phyloP scores from a whole-genome alignment of 2,797 vertebrate genomes.

The Hydrocynus forskahlii region DNA sequence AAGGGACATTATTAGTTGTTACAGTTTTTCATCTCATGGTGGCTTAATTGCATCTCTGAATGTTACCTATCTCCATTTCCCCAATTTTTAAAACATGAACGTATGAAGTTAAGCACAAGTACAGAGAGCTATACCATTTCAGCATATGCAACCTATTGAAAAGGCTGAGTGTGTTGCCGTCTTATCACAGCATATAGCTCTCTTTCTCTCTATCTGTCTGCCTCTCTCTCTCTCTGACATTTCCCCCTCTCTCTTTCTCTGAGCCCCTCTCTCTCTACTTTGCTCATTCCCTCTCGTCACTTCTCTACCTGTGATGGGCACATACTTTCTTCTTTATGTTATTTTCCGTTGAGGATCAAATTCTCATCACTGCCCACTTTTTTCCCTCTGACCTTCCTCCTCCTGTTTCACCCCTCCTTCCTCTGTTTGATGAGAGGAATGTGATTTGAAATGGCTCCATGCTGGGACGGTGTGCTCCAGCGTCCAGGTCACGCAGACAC shows the following conservation, averaged over 20 bases:
- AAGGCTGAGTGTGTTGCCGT: not conserved
- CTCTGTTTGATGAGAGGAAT: slow-evolving; percentile 62
- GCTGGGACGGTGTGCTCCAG: slow-evolving; percentile 56
- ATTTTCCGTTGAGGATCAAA: slow-evolving; percentile 49
- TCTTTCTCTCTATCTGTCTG: slow-evolving; percentile 8
- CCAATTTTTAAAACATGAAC: slow-evolving; percentile 25
- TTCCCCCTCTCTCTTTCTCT: slow-evolving; percentile 3
- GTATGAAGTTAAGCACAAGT: slow-evolving; percentile 36
- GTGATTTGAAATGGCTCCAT: slow-evolving; percentile 66
- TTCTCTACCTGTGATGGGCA: slow-evolving; percentile 7
- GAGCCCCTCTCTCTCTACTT: slow-evolving; percentile 13
- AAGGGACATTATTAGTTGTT: slow-evolving; percentile 78
- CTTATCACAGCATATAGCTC: not conserved
- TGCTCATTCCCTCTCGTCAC: slow-evolving; percentile 2
- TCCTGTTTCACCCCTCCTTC: slow-evolving; percentile 38
- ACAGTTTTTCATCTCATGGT: slow-evolving; percentile 68
- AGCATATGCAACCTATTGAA: slow-evolving; percentile 12
- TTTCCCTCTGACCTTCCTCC: slow-evolving; percentile 25
- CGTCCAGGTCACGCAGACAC: slow-evolving; percentile 44
- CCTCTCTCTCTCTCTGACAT: not conserved
- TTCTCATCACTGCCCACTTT: slow-evolving; percentile 41
- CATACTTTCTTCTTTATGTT: slow-evolving; percentile 34
- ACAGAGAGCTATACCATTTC: slow-evolving; percentile 9
- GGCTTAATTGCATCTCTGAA: slow-evolving; percentile 35
- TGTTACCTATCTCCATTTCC: slow-evolving; percentile 27